Conservation (phyloP, 2,888 invertebrate species). For the Julus scanicus region DNA sequence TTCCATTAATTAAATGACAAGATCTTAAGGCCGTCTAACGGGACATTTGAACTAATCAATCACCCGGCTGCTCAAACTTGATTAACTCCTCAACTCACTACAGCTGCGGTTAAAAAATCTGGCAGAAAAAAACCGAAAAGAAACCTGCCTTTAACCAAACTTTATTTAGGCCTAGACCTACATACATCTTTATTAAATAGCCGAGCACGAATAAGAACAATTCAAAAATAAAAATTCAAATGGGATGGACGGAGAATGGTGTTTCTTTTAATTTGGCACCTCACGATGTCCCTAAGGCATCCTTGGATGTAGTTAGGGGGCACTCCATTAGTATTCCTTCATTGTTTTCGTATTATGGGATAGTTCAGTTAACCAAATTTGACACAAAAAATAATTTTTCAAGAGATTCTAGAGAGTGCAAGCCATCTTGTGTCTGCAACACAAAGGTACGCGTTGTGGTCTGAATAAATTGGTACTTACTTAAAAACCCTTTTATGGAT, state of each 20-base stretch:
- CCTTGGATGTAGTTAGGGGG: conserved; percentile 38
- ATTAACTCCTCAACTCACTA: conserved; percentile 50
- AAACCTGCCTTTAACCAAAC: conserved; percentile 39
- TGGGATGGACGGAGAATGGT: conserved; percentile 31
- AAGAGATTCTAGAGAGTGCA: neutral
- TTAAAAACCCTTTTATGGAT: neutral
- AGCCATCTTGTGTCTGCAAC: neutral
- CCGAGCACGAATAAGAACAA: conserved; percentile 39
- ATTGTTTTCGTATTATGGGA: neutral
- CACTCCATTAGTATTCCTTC: conserved; percentile 39
- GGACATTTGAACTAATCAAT: conserved; percentile 43
- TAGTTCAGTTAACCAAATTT: neutral
- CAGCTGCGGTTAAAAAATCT: conserved; percentile 28
- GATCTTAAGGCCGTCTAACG: conserved; percentile 39
- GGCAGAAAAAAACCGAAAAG: neutral
- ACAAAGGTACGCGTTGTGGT: neutral
- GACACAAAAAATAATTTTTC: conserved; percentile 3
- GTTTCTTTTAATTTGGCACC: conserved; percentile 32
- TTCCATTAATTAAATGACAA: conserved; percentile 36
- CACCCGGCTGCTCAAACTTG: conserved; percentile 50
- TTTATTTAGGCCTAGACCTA: conserved; percentile 39
- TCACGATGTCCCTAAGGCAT: conserved; percentile 31
- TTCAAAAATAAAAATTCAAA: conserved; percentile 38
- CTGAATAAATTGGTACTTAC: neutral
- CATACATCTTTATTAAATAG: conserved; percentile 39